A percentile compares a stretch with the other conserved stretches of the same genome.
These are phyloP conservation scores for Tyrannus savana DNA, from an alignment of 2,113 vertebrate genomes.

Conservation along the genomic window DNA sequence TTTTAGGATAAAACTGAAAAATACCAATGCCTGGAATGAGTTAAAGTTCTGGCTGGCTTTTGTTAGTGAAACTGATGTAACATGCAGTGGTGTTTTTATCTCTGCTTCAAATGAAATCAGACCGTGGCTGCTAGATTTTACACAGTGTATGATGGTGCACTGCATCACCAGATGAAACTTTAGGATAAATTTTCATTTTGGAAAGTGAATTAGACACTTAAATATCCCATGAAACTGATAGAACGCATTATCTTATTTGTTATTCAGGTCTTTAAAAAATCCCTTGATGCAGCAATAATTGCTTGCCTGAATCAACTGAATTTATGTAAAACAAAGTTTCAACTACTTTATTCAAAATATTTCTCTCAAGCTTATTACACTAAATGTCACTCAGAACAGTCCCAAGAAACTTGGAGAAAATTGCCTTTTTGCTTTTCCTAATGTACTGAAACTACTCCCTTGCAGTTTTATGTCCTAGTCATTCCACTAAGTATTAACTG, in stretches of 20 bases:
- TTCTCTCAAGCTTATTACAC: background rate
- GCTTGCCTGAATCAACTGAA: constrained; percentile 2
- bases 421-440: background rate
- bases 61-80: background rate
- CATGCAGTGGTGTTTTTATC: background rate
- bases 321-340: constrained; percentile 29
- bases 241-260: constrained; percentile 36
- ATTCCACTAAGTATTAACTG: background rate
- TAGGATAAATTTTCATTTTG: background rate
- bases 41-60: background rate
- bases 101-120: constrained; percentile 20
- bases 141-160: background rate
- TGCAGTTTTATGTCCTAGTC: constrained; percentile 9
- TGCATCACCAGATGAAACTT: background rate
- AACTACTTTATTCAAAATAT: constrained; percentile 30
- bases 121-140: background rate
- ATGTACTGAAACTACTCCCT: background rate
- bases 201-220: constrained; percentile 18
- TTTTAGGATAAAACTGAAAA: background rate
- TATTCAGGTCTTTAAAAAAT: constrained; percentile 49
- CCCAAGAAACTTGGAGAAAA: constrained; percentile 21
- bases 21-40: background rate
- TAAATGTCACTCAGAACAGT: constrained; percentile 4
- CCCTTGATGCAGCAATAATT: constrained; percentile 34
- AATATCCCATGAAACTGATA: constrained; percentile 1